phyloP scores from a whole-genome alignment of 2,888 invertebrate genomes.

The Drosophila stalkeri region DNA sequence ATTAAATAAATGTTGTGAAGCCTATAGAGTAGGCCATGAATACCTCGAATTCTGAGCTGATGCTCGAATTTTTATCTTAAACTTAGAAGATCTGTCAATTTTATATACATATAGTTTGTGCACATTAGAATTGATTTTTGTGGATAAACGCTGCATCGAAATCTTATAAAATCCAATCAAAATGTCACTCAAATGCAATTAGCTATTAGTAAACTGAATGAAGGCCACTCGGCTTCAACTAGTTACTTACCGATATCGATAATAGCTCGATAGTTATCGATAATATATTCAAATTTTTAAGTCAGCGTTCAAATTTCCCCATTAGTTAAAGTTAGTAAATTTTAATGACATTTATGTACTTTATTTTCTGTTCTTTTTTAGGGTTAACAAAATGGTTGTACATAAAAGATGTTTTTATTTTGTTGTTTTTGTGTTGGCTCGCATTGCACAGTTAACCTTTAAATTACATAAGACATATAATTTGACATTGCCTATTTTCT shows the following conservation, averaged over 20 bases:
- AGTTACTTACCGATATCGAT: background rate
- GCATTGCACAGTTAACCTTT: slow-evolving; percentile 39
- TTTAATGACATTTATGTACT: slow-evolving; percentile 73
- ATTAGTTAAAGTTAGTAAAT: slow-evolving; percentile 17
- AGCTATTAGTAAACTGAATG: background rate
- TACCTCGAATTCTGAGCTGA: background rate
- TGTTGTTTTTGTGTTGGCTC: slow-evolving; percentile 34
- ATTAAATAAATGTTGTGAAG: background rate
- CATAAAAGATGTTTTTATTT: slow-evolving; percentile 65
- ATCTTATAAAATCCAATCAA: background rate
- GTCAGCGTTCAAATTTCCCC: background rate
- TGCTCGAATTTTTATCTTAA: background rate
- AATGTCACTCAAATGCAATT: background rate
- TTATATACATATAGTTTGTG: background rate
- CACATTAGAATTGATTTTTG: background rate
- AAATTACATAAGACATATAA: slow-evolving; percentile 73
- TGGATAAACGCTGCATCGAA: background rate
- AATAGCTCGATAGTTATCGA: background rate
- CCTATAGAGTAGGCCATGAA: too few species aligned
- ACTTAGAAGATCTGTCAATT: background rate
- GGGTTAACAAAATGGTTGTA: slow-evolving; percentile 71
- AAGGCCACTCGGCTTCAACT: background rate
- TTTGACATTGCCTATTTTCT: slow-evolving; percentile 70
- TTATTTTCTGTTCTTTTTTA: slow-evolving; percentile 54
- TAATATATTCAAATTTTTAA: background rate